Evolutionary conservation across 2,113 vertebrate genomes (phyloP), one percentile per base, ranked within the genome.

Genomic region (Lipotes vexillifer): DNA sequence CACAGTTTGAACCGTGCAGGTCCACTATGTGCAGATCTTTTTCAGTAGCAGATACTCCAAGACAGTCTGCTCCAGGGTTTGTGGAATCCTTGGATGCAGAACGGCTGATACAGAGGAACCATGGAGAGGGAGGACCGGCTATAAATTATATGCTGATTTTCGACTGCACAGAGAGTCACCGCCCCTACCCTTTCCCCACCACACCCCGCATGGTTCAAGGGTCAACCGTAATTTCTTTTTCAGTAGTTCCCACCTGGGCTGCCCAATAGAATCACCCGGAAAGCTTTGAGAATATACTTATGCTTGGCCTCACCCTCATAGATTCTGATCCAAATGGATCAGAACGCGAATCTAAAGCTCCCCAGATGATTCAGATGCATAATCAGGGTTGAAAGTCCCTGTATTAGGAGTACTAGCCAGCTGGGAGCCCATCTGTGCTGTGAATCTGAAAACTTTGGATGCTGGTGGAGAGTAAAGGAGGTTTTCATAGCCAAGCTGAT

Each of bases 371-470:
- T 55, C 29, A 4, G 15, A 36, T 31, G 27, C 65, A 38, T 23
- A 31, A 25, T 61, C 25, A 44, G 36, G 9, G 14, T 21, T 33
- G n/a, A 93, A 87, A 21, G 3, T 3, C 59, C 27, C 23, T 12
- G 3, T 41, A 14, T 77, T 11, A 21, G n/a, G n/a, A 31, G 4
- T 10, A 33, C 49, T 46, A 21, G 12, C 31, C 0, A 3, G n/a
- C 9, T 27, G 69, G 36, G 63, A 88, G 68, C 68, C n/a, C 11
- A 3, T 18, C 65, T 68, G 3, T 17, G 29, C 25, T 71, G 33
- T 65, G 66, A 77, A 23, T 88, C 33, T 77, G 90, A 93, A 96
- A 93, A 78, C n/a, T 74, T 74, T 61, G 12, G 15, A 29, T 44
- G 3, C 36, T 71, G 15, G 29, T 18, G 7, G 38, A 86, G 27